Conservation (phyloP, 2,113 vertebrate species). For the Motacilla tschutschensis region DNA sequence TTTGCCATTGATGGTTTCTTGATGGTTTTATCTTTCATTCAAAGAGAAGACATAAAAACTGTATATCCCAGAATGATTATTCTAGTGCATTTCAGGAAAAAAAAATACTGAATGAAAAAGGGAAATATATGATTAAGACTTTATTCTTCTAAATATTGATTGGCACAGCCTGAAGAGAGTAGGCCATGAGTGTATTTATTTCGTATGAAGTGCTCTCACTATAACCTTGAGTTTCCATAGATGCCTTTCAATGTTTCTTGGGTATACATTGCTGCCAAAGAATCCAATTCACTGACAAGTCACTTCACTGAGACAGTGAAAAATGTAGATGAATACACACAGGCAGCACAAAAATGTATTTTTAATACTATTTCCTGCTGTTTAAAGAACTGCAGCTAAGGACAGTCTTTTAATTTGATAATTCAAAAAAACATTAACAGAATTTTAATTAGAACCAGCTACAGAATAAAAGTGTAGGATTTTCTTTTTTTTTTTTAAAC, state of each 20-base stretch:
- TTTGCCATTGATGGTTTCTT: background rate
- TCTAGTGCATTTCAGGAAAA: background rate
- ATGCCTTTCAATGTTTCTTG: background rate
- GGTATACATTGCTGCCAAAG: background rate
- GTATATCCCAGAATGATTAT: background rate
- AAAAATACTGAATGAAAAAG: background rate
- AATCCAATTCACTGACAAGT: background rate
- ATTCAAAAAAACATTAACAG: background rate
- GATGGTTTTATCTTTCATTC: background rate
- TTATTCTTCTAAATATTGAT: background rate
- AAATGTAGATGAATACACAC: background rate
- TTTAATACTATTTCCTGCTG: background rate
- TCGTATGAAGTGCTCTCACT: background rate
- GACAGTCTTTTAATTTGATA: background rate
- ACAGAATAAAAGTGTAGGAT: fast-evolving
- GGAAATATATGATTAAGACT: background rate
- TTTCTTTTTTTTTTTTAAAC: background rate
- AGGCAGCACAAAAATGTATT: background rate
- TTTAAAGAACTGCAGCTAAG: background rate
- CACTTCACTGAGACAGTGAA: background rate
- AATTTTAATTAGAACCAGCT: background rate
- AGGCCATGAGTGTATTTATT: background rate
- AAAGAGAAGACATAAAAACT: background rate
- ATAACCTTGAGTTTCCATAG: background rate
- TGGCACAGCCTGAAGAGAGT: background rate